Evolutionary conservation across 1,140 invertebrate species (phyloP), one percentile per base, ranked within the genome.

Genomic region (Habropoda laboriosa): DNA sequence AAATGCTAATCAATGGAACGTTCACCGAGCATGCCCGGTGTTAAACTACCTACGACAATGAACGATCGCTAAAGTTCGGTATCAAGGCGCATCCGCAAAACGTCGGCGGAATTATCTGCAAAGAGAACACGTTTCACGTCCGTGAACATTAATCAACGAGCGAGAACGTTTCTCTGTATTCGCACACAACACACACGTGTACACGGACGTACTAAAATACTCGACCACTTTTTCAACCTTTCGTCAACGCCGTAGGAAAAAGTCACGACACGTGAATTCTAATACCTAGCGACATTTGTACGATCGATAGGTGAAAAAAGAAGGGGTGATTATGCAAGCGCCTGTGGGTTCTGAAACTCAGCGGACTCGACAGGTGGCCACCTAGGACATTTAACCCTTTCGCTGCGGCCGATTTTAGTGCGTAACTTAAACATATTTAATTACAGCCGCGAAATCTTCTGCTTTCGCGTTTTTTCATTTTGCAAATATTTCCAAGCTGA

Each of bases 321-420:
- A 18, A 10, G 27, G 3, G 8, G 6, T 27, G 18, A 13, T 55
- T 55, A 40, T 2, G 35, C 12, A 21, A 70, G 4, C n/a, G 1
- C 1, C 24, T 16, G 5, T n/a, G 18, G 6, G 13, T 1, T 24
- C 2, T 55, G 35, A 24, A 12, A n/a, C 0, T 53, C 47, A 27
- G 27, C 27, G 18, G 30, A 57, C n/a, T 30, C 63, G 74, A 57
- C 74, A 68, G 38, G 73, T 67, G 61, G 61, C 21, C 47, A 21
- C n/a, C 35, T 16, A 32, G 18, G 51, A 42, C 51, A 47, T 68
- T 57, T 27, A 24, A 8, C 0, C n/a, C n/a, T n/a, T n/a, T n/a
- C n/a, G n/a, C n/a, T n/a, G n/a, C n/a, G n/a, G n/a, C n/a, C n/a
- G n/a, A n/a, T n/a, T n/a, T n/a, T n/a, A n/a, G n/a, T n/a, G n/a